These are phyloP conservation scores for Gallinago media DNA, from an alignment of 2,113 vertebrate genomes.

Conservation along the genomic window DNA sequence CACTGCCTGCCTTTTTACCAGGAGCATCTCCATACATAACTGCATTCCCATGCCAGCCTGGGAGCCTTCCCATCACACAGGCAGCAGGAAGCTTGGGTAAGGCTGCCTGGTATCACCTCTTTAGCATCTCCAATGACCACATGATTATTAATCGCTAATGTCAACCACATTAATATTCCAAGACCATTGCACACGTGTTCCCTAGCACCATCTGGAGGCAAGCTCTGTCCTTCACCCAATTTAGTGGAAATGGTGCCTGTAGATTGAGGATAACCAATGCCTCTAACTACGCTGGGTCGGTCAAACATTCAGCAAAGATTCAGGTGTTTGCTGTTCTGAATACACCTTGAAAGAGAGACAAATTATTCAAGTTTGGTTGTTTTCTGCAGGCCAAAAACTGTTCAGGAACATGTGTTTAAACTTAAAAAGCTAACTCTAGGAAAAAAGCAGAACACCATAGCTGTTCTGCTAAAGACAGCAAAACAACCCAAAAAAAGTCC, in stretches of 20 bases:
- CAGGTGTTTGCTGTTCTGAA: neutral
- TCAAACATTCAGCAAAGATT: neutral
- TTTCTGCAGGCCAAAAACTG: neutral
- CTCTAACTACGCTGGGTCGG: neutral
- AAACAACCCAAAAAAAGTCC: neutral
- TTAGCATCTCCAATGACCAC: neutral
- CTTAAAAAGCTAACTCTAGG: neutral
- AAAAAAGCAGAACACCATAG: neutral
- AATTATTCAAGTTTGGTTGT: neutral
- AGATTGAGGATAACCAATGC: neutral
- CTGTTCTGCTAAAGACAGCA: neutral
- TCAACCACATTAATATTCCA: neutral
- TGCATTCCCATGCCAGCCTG: neutral
- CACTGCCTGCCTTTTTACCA: accelerated
- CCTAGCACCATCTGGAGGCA: slow-evolving; percentile 42
- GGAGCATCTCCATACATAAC: accelerated
- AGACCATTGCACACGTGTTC: neutral
- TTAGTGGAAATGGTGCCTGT: neutral
- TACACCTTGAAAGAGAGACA: accelerated
- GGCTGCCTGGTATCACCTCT: neutral
- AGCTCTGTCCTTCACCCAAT: neutral
- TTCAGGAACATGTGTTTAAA: neutral
- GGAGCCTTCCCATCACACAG: neutral
- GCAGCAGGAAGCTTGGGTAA: neutral
- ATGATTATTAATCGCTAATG: neutral